A percentile compares a stretch with the other conserved stretches of the same genome.
Conservation (phyloP, 2,113 vertebrate genomes). For the Uria lomvia region DNA sequence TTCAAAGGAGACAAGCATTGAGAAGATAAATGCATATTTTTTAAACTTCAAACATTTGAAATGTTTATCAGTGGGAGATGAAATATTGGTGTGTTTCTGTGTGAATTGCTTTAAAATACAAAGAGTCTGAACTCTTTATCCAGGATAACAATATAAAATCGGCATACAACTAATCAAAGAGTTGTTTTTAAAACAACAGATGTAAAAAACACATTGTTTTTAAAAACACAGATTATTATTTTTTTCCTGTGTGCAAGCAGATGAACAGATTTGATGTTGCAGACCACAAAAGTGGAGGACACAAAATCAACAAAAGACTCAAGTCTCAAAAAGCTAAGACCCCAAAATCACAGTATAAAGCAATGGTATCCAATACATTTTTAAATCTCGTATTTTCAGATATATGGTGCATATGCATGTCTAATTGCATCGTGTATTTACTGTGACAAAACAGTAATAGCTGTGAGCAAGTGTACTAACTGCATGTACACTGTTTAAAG, state of each 20-base stretch:
- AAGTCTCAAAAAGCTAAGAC: neutral
- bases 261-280: neutral
- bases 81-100: neutral
- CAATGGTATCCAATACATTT: neutral
- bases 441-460: neutral
- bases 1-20: neutral
- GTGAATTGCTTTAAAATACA: neutral
- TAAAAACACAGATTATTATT: neutral
- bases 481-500: neutral
- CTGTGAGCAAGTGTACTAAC: neutral
- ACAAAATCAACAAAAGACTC: neutral
- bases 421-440: neutral
- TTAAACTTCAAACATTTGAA: neutral
- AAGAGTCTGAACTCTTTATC: neutral
- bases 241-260: neutral
- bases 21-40: neutral
- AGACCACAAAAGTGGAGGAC: neutral
- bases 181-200: neutral
- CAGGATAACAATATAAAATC: neutral
- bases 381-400: neutral
- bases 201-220: neutral
- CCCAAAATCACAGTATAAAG: neutral
- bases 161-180: neutral
- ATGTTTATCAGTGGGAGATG: neutral
- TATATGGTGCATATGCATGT: neutral